These are phyloP conservation scores for Danaus melanippus DNA, from an alignment of 1,140 invertebrate species.

Conservation along the genomic window DNA sequence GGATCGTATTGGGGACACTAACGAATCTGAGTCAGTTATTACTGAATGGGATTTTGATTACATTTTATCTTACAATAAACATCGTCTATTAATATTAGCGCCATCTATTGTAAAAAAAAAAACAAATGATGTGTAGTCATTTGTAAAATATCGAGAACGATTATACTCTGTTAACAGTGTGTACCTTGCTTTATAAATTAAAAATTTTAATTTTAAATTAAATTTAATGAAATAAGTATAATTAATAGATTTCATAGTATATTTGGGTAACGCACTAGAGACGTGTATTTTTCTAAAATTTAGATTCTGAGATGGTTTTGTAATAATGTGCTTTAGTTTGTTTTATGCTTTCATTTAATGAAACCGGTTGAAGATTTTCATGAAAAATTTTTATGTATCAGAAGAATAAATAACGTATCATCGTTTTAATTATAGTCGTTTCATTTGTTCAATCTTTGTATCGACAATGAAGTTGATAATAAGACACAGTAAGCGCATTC, in stretches of 20 bases:
- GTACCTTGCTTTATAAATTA: constrained; percentile 10
- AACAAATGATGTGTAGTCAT: too few relatives aligned
- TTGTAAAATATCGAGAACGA: too few relatives aligned
- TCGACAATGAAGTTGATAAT: not conserved
- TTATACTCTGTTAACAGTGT: constrained; percentile 9
- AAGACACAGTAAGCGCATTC: constrained; percentile 5
- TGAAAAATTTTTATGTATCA: constrained; percentile 33
- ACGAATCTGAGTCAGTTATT: too few relatives aligned
- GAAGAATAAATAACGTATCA: constrained; percentile 52
- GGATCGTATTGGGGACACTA: too few relatives aligned
- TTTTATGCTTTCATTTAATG: constrained; percentile 38
- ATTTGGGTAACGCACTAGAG: constrained; percentile 55
- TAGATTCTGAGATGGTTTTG: constrained; percentile 35
- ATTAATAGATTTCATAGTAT: constrained; percentile 34
- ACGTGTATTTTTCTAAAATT: constrained; percentile 67
- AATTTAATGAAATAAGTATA: too few relatives aligned
- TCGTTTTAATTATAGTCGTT: constrained; percentile 22
- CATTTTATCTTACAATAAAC: too few relatives aligned
- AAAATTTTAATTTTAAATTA: too few relatives aligned
- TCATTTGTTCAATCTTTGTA: not conserved
- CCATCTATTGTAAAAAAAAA: too few relatives aligned
- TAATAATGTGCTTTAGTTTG: constrained; percentile 38
- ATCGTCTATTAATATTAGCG: too few relatives aligned
- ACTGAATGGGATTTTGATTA: too few relatives aligned
- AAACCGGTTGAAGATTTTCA: constrained; percentile 23